phyloP scores from a whole-genome alignment of 2,113 vertebrate genomes.

The Arenaria interpres region DNA sequence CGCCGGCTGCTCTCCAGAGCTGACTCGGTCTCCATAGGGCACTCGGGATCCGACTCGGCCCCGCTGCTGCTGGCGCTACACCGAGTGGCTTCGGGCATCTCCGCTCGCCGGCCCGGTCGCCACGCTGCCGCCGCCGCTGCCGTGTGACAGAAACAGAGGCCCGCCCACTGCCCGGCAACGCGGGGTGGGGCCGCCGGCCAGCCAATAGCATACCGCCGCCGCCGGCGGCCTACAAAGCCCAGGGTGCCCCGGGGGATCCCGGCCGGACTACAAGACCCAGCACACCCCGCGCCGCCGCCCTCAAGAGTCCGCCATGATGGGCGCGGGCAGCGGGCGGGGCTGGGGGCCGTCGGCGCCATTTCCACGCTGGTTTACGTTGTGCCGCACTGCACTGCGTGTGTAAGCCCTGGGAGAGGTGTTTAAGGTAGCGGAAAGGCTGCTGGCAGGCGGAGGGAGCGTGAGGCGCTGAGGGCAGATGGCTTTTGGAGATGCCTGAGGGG shows the following conservation, averaged over 20 bases:
- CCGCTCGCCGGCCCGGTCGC: background rate
- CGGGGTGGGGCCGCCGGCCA: background rate
- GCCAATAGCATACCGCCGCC: background rate
- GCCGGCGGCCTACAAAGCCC: background rate
- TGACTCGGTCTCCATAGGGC: background rate
- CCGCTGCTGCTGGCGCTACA: background rate
- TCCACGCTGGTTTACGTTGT: accelerated
- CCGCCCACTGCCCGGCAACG: background rate
- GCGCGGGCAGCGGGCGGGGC: accelerated
- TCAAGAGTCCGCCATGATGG: background rate
- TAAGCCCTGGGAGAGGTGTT: too few species aligned
- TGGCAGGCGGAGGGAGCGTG: background rate
- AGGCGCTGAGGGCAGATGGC: background rate
- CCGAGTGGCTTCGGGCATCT: conserved; percentile 26
- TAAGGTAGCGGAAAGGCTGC: too few species aligned
- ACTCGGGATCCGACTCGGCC: conserved; percentile 10
- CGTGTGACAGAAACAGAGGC: background rate
- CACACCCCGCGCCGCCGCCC: background rate
- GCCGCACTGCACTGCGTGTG: accelerated
- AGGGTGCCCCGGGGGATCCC: background rate
- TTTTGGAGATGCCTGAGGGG: background rate
- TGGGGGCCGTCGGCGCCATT: accelerated
- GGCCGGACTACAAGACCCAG: background rate
- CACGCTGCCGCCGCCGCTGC: background rate
- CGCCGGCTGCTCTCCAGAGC: background rate